These are phyloP conservation scores for Nibea albiflora DNA, from an alignment of 2,113 vertebrate genomes.

Conservation along the genomic window DNA sequence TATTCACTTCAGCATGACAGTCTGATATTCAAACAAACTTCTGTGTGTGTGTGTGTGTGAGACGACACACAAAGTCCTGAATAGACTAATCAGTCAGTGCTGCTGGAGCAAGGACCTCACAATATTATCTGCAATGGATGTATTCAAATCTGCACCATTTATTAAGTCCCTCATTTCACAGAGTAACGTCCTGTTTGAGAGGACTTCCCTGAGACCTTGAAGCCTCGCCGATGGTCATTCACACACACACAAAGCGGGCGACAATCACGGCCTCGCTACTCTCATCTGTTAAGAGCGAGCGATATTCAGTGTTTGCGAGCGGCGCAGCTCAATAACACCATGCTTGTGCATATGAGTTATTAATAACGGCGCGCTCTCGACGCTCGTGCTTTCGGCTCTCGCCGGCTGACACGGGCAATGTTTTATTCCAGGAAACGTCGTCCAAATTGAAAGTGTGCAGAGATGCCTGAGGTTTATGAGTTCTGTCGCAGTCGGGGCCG, in stretches of 20 bases:
- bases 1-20: slow-evolving; percentile 20
- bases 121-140: slow-evolving; percentile 12
- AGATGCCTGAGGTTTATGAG: slow-evolving; percentile 70
- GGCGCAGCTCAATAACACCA: slow-evolving; percentile 46
- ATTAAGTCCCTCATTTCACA: slow-evolving; percentile 19
- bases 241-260: slow-evolving; percentile 11
- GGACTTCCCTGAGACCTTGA: slow-evolving; percentile 32
- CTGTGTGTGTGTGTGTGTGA: background rate
- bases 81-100: slow-evolving; percentile 18
- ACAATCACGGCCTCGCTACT: slow-evolving; percentile 25
- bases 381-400: slow-evolving; percentile 31
- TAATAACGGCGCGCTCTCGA: slow-evolving; percentile 56
- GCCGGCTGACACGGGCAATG: slow-evolving; percentile 45
- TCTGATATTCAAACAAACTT: slow-evolving; percentile 9
- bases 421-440: slow-evolving; percentile 44
- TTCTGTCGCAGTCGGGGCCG: slow-evolving; percentile 63
- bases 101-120: background rate
- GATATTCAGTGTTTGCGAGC: slow-evolving; percentile 32
- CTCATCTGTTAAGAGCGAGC: slow-evolving; percentile 38
- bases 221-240: slow-evolving; percentile 9
- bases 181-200: slow-evolving; percentile 5
- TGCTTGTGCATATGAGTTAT: slow-evolving; percentile 63
- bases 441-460: slow-evolving; percentile 61
- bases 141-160: slow-evolving; percentile 2
- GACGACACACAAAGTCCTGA: background rate